Evolutionary conservation across 2,888 invertebrate species (phyloP).

Genomic region (Tineola bisselliella): DNA sequence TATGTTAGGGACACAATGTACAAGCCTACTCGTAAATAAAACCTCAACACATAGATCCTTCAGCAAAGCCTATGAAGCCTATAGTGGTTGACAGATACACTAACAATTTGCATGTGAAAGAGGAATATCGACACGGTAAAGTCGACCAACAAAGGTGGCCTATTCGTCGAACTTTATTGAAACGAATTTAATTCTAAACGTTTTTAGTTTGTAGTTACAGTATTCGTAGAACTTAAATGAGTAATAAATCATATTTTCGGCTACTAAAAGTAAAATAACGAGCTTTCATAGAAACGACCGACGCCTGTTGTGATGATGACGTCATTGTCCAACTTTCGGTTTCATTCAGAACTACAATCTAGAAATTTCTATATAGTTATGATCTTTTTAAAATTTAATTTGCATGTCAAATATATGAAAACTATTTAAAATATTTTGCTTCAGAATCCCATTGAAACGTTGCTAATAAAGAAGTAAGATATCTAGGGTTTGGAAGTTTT

Average conservation of each 20-base stretch:
- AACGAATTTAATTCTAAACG: background rate
- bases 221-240: no score
- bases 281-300: no score
- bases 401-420: background rate
- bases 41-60: background rate
- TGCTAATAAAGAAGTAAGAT: background rate
- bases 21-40: conserved; percentile 4
- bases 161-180: background rate
- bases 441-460: background rate
- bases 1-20: background rate
- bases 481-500: background rate
- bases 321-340: no score
- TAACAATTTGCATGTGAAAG: conserved; percentile 35
- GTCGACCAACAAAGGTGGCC: background rate
- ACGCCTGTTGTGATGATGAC: no score
- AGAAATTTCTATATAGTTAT: no score
- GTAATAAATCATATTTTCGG: no score
- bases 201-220: background rate
- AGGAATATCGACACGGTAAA: conserved; percentile 17
- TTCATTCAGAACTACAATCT: no score
- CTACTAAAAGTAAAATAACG: no score
- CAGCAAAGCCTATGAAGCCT: background rate
- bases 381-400: no score
- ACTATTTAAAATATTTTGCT: background rate
- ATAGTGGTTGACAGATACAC: background rate